Evolutionary conservation across 92 coral and sea anemone genomes (phyloP).

Genomic region (Parazoanthus swiftii): DNA sequence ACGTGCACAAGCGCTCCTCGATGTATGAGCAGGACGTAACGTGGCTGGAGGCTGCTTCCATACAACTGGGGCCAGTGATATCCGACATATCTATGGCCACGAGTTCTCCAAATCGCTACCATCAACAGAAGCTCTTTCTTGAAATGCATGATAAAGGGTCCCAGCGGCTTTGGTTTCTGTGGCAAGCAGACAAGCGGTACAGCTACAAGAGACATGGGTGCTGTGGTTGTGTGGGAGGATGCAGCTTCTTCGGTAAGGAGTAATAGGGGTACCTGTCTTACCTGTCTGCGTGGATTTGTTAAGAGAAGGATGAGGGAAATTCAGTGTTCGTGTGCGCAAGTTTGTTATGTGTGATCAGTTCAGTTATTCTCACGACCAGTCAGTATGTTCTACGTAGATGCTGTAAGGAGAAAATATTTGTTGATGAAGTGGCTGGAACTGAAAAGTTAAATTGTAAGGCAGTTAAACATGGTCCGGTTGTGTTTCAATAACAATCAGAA

Average conservation of each 20-base stretch:
- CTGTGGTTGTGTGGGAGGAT: slow-evolving; percentile 95
- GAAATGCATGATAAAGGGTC: slow-evolving; percentile 78
- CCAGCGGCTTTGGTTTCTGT: slow-evolving; percentile 94
- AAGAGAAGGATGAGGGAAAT: neutral
- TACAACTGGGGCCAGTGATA: slow-evolving; percentile 85
- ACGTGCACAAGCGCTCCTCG: slow-evolving; percentile 78
- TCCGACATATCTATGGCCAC: slow-evolving; percentile 83
- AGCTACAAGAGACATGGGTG: slow-evolving; percentile 59
- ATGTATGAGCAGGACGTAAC: slow-evolving; percentile 72
- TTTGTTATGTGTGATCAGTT: neutral
- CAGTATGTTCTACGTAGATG: neutral
- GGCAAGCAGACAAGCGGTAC: slow-evolving; percentile 68
- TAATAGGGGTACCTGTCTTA: neutral
- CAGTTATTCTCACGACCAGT: neutral
- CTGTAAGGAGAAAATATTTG: neutral
- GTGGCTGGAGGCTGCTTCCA: slow-evolving; percentile 91
- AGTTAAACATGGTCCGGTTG: neutral
- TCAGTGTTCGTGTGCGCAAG: neutral
- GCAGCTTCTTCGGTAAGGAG: slow-evolving; percentile 89
- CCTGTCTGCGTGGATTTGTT: neutral
- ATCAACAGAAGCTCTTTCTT: slow-evolving; percentile 85
- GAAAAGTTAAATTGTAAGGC: neutral
- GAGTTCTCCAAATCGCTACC: slow-evolving; percentile 51
- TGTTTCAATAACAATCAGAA: neutral
- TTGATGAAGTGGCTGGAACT: neutral